Base-by-base conservation (phyloP, 2,113 vertebrate genomes). In the Cyprinodon brontotheroides region DNA sequence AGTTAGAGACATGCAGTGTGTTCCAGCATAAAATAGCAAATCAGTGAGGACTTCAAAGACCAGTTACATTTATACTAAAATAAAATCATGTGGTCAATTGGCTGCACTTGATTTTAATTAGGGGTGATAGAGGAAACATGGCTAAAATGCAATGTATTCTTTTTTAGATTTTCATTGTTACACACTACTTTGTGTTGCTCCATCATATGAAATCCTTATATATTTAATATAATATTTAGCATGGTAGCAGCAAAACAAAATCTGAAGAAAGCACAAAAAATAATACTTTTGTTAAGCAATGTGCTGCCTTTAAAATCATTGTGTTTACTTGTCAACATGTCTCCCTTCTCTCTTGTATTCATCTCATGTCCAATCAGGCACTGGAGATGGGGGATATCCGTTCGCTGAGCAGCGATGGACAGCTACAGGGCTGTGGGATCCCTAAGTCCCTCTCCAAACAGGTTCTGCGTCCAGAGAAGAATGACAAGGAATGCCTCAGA, bases 321-420 rank as follows among this genome's bases (percentile, higher is more conserved):
- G 3, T 29, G 37, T 75, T 14, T 75, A 17, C 61, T 37, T 29
- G 29, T 29, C 15, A 11, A 78, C 37, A 22, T 57, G 6, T 57
- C 66, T 79, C 12, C n/a, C n/a, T 15, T 76, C 61, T 61, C 61
- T 74, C 37, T 36, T 65, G 41, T 41, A 39, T 59, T 14, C 10
- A 59, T 70, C 48, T 81, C 69, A 53, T 68, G 38, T 60, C 29
- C 3, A 15, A 14, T 60, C 81, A 93, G 92, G 87, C 93, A 10
- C 92, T 97, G 78, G 98, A 99, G 93, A 96, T 98, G 91, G 97
- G 96, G 72, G 98, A 98, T n/a, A 94, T 98, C 62, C 95, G 96
- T 85, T 98, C 97, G 0, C 96, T 96, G 91, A 97, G 97, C 20
- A 97, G 97, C 3, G 96, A 96, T 64, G 96, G 96, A 41, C 97